Base-by-base conservation (phyloP, 2,113 vertebrate species). In the Chaetodon auriga region DNA sequence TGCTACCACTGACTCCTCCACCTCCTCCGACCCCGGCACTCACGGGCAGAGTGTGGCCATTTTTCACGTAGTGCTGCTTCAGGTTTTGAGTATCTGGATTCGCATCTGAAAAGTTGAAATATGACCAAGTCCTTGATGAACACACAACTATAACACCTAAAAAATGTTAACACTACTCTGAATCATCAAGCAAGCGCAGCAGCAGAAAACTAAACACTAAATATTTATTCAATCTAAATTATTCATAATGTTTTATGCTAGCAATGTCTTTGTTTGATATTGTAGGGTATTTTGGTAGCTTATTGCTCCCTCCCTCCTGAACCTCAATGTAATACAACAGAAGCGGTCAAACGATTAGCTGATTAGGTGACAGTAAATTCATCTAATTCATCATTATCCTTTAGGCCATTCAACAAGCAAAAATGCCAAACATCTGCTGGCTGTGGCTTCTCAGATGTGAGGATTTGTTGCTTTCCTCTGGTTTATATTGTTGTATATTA, bases 31-130 rank as follows among this genome's bases (percentile, higher is more conserved):
- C 81, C 18, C 91, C 87, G 0, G 74, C 15, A 12, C 85, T 92
- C 21, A 96, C 80, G 18, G 97, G 97, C 35, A 96, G 83, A 0
- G 97, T 98, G 79, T 99, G 98, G 80, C 98, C 98, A n/a, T 99
- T 99, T 92, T 98, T 99, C 87, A 99, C 91, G 0, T 95, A 89
- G 4, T 92, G 76, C 0, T 94, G 95, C 91, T 94, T 96, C 75
- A 92, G 62, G 85, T 95, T 96, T 45, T 95, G 96, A 10, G 92
- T n/a, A 7, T 97, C 96, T 71, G 81, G 90, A 83, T 94, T 96
- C 71, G 81, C 90, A 82, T 94, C 96, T 96, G 85, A 61, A 82
- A 78, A 65, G 64, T 18, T 38, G 12, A 64, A 0, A 62, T 68
- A 68, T 12, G 5, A 43, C 35, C 46, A 49, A 6, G 64, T 46